Conservation (phyloP, 2,113 vertebrate genomes). For the Siniperca knerii region DNA sequence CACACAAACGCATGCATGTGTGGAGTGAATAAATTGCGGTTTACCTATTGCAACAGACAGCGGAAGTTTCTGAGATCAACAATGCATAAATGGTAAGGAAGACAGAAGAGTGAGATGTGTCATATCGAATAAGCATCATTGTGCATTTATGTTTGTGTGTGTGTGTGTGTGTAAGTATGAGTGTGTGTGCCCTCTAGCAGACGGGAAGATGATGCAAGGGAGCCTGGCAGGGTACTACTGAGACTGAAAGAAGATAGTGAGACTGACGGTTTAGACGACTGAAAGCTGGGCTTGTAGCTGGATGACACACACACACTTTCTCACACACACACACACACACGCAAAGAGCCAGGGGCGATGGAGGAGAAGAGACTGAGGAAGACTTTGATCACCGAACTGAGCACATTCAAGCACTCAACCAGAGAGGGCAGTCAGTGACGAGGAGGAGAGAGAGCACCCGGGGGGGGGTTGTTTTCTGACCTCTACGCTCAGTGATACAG, state of each 20-base stretch:
- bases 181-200: slow-evolving; percentile 65
- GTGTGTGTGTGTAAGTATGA: slow-evolving; percentile 5
- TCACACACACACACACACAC: slow-evolving; percentile 41
- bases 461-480: slow-evolving; percentile 70
- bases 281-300: slow-evolving; percentile 61
- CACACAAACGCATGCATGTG: slow-evolving; percentile 12
- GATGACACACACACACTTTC: slow-evolving; percentile 39
- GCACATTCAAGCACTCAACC: slow-evolving; percentile 82
- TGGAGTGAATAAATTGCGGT: slow-evolving; percentile 50
- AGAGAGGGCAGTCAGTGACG: slow-evolving; percentile 80
- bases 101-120: slow-evolving; percentile 69
- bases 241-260: slow-evolving; percentile 72
- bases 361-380: slow-evolving; percentile 81
- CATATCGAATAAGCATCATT: slow-evolving; percentile 66
- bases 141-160: slow-evolving; percentile 22
- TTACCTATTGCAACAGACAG: slow-evolving; percentile 56
- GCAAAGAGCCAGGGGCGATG: slow-evolving; percentile 75
- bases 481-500: slow-evolving; percentile 76
- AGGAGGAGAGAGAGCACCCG: slow-evolving; percentile 72
- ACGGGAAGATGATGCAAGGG: slow-evolving; percentile 68
- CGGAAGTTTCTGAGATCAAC: slow-evolving; percentile 60
- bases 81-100: slow-evolving; percentile 61
- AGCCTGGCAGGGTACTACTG: slow-evolving; percentile 64
- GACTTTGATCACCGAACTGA: slow-evolving; percentile 84
- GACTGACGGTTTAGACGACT: slow-evolving; percentile 69